Conservation (phyloP, 2,888 invertebrate species). For the Coelinius sp. region DNA sequence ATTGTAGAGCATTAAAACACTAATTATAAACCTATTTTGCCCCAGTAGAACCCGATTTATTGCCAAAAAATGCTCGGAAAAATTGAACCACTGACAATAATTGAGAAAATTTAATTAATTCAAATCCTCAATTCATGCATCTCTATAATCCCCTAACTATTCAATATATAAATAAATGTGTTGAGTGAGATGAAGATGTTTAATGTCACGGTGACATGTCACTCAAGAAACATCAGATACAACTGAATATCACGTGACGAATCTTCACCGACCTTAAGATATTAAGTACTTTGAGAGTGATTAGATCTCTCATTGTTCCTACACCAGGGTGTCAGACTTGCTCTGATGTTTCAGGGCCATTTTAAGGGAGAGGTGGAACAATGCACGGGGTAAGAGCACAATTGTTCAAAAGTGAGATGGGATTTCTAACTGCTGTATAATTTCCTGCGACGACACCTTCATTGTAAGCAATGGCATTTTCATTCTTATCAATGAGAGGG, state of each 20-base stretch:
- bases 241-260: constrained; percentile 48
- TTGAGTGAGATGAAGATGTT: background rate
- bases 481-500: constrained; percentile 64
- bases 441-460: constrained; percentile 72
- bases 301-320: constrained; percentile 70
- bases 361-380: constrained; percentile 41
- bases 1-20: background rate
- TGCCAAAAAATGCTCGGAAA: no score
- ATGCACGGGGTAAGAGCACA: constrained; percentile 63
- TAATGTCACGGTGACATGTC: constrained; percentile 45
- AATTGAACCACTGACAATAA: background rate
- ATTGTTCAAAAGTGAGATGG: constrained; percentile 64
- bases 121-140: background rate
- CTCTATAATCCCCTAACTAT: background rate
- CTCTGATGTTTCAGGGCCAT: constrained; percentile 34
- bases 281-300: constrained; percentile 71
- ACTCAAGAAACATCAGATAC: constrained; percentile 64
- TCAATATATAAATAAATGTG: background rate
- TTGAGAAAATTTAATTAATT: background rate
- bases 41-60: no score
- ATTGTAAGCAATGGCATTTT: constrained; percentile 67
- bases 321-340: constrained; percentile 66
- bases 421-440: constrained; percentile 71
- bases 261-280: constrained; percentile 65
- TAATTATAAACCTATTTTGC: no score